A percentile compares a stretch with the other conserved stretches of the same genome.
Evolutionary conservation across 2,888 invertebrate species (phyloP).

Genomic region (Folsomia candida): DNA sequence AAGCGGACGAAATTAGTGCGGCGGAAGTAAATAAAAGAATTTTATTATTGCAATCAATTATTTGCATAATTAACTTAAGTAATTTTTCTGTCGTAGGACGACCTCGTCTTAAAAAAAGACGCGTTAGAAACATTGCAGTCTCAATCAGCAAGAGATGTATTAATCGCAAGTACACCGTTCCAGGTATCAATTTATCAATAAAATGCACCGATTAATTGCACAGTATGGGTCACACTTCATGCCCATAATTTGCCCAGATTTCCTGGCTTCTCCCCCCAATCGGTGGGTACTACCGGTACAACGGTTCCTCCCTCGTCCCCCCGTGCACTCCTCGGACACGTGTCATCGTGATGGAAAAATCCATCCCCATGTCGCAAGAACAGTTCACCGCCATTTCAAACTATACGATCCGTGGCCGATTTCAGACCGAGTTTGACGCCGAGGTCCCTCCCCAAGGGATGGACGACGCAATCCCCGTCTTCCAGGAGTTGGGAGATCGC

Average conservation of each 20-base stretch:
- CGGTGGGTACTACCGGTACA: slow-evolving; percentile 35
- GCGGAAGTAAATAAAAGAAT: background rate
- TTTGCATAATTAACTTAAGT: too few relatives aligned
- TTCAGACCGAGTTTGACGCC: background rate
- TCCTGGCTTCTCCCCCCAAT: slow-evolving; percentile 34
- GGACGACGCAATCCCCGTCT: slow-evolving; percentile 15
- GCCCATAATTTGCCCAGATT: too few relatives aligned
- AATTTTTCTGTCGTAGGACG: background rate
- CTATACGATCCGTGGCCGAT: slow-evolving; percentile 7
- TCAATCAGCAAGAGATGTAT: background rate
- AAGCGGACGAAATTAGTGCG: background rate
- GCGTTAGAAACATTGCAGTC: background rate
- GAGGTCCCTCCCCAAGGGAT: slow-evolving; percentile 2
- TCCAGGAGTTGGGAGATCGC: slow-evolving; percentile 1
- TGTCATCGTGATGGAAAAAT: slow-evolving; percentile 31
- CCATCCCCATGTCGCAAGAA: slow-evolving; percentile 24
- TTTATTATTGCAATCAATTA: background rate
- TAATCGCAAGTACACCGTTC: background rate
- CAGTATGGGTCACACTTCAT: background rate
- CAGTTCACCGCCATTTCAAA: slow-evolving; percentile 21
- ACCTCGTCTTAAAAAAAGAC: background rate
- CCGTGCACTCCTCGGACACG: slow-evolving; percentile 25
- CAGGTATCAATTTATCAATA: background rate
- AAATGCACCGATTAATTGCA: background rate
- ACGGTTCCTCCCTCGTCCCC: slow-evolving; percentile 35